Percentiles rank a stretch among this genome's conserved stretches.
These are phyloP conservation scores for Troides aeacus DNA, from an alignment of 2,888 invertebrate genomes.

Conservation along the genomic window DNA sequence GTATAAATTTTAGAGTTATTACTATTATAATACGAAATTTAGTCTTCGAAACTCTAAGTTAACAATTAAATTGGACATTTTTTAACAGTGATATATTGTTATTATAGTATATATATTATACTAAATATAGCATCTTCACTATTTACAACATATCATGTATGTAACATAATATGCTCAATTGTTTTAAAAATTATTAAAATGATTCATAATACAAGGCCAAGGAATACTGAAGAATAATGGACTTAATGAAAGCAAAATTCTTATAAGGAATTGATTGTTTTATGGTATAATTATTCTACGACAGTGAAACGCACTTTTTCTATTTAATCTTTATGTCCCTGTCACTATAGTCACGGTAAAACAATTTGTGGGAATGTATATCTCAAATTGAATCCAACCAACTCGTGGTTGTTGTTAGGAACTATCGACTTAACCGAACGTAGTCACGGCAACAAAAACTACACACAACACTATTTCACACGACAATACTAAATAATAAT, in stretches of 20 bases:
- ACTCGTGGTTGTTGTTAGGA: constrained; percentile 12
- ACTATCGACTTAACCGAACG: constrained; percentile 20
- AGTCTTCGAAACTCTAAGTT: too few relatives aligned
- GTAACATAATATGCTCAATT: too few relatives aligned
- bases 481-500: background rate
- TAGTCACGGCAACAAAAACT: constrained; percentile 22
- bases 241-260: background rate
- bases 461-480: constrained; percentile 2
- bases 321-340: background rate
- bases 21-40: too few relatives aligned
- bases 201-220: background rate
- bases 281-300: background rate
- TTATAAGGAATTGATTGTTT: background rate
- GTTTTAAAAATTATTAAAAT: background rate
- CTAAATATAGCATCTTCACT: too few relatives aligned
- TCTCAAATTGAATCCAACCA: constrained; percentile 19
- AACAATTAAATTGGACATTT: too few relatives aligned
- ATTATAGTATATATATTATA: too few relatives aligned
- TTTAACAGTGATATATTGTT: too few relatives aligned
- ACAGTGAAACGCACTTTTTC: background rate
- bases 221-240: background rate
- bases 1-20: background rate
- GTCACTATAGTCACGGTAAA: constrained; percentile 16
- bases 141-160: too few relatives aligned
- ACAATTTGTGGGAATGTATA: constrained; percentile 18